phyloP scores from a whole-genome alignment of 1,140 invertebrate species.

The Ooceraea biroi region DNA sequence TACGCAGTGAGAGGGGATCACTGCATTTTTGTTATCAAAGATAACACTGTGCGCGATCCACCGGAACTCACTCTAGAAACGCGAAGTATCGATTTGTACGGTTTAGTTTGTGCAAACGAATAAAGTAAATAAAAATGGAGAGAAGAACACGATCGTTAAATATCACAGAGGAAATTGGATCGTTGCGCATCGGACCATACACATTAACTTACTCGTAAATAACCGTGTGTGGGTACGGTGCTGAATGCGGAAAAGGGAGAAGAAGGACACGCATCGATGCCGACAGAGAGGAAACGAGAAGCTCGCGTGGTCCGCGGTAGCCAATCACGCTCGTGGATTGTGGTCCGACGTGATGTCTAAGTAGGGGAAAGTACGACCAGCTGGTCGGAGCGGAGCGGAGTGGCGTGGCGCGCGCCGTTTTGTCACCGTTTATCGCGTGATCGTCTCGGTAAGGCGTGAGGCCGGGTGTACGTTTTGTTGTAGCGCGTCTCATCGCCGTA shows the following conservation, averaged over 20 bases:
- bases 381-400: constrained; percentile 2
- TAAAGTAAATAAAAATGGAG: too few relatives aligned
- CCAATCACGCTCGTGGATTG: constrained; percentile 45
- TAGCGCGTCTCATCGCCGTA: background rate
- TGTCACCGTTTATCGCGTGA: constrained; percentile 22
- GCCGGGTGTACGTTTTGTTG: background rate
- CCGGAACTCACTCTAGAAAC: too few relatives aligned
- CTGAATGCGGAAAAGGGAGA: constrained; percentile 24
- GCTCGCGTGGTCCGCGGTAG: constrained; percentile 48
- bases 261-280: constrained; percentile 21
- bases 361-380: constrained; percentile 12
- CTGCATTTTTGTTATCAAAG: too few relatives aligned
- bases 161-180: too few relatives aligned
- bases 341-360: constrained; percentile 28
- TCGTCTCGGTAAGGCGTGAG: background rate
- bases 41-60: too few relatives aligned
- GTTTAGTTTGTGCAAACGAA: too few relatives aligned
- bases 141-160: too few relatives aligned
- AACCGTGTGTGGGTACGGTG: too few relatives aligned
- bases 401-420: background rate
- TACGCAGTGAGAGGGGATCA: too few relatives aligned
- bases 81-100: too few relatives aligned
- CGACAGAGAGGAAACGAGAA: constrained; percentile 48
- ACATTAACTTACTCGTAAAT: too few relatives aligned
- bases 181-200: too few relatives aligned